Base-by-base conservation (phyloP, 2,797 vertebrate species). In the Hydrophis major region DNA sequence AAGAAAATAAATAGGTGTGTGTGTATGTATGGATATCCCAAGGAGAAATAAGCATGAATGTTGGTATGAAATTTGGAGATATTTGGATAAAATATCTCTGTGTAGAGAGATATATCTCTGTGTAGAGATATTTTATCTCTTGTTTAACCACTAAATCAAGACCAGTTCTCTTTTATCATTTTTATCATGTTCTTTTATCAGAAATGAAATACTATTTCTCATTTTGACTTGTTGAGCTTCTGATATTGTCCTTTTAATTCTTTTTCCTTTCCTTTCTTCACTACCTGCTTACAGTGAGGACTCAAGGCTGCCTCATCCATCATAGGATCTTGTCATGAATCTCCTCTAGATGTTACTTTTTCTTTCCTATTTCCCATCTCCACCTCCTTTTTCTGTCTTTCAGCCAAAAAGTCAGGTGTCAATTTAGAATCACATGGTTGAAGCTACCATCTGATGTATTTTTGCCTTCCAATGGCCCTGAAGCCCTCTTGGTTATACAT, bases 11-110 rank as follows among this genome's bases (percentile, higher is more conserved):
- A 37, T 28, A 69, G 4, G 3, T 61, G 1, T 66, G 63, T 66
- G 13, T 32, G 4, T 37, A 16, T 6, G 14, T 6, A 3, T 1
- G 66, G 2, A 6, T 69, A 28, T n/a, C 1, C 4, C 0, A 4
- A 69, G n/a, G n/a, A 69, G n/a, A 32, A 69, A 69, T 69, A 32
- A 69, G 14, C 10, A 4, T 63, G 27, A 63, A 28, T 10, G 4
- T 63, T 13, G n/a, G n/a, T 32, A 16, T 37, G 66, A 37, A 69
- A 32, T 69, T n/a, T 6, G 2, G 14, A 53, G 50, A 53, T 53
- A 53, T 53, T 53, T 53, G 50, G 50, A 53, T 53, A 53, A 10
- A 53, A 53, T 53, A 53, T 53, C 50, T 53, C 50, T 53, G 50
- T 6, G 3, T 32, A 16, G 28, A 69, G 28, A 14, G 63, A 59